phyloP scores from a whole-genome alignment of 2,888 invertebrate species.

The Caenorhabditis japonica region DNA sequence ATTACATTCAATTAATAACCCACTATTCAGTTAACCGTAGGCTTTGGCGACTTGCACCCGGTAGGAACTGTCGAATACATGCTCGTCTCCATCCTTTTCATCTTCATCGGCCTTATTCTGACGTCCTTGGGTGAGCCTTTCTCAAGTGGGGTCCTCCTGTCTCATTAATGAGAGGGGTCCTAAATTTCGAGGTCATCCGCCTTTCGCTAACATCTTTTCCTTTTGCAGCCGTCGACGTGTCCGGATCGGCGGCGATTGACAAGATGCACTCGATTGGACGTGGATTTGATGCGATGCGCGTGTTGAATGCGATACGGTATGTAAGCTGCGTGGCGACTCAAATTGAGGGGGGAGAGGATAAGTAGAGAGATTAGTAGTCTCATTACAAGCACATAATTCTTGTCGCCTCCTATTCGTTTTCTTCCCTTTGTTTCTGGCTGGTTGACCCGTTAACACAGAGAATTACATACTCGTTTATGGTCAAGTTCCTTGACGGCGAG shows the following conservation, averaged over 20 bases:
- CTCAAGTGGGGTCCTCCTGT: background rate
- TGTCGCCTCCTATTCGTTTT: conserved; percentile 14
- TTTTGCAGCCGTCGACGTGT: conserved; percentile 63
- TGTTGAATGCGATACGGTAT: conserved; percentile 54
- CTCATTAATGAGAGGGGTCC: background rate
- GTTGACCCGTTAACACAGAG: conserved; percentile 31
- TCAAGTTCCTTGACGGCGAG: conserved; percentile 23
- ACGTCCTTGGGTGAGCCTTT: conserved; percentile 51
- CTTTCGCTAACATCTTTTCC: background rate
- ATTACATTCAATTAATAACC: background rate
- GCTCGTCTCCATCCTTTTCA: conserved; percentile 72
- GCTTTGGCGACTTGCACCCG: conserved; percentile 75
- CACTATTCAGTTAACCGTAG: conserved; percentile 71
- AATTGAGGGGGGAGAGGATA: no score
- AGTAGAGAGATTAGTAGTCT: no score
- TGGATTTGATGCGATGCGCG: conserved; percentile 59
- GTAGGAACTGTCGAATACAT: conserved; percentile 63
- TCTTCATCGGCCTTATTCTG: conserved; percentile 73
- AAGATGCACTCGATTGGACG: conserved; percentile 67
- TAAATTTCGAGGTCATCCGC: conserved; percentile 4
- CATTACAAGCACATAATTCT: conserved; percentile 29
- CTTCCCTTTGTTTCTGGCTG: background rate
- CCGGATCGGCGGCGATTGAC: conserved; percentile 69
- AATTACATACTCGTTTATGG: conserved; percentile 27
- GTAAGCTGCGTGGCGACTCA: no score